Percentiles rank a stretch among this genome's conserved stretches.
Evolutionary conservation across 2,888 invertebrate species (phyloP).

Genomic region (Ormia ochracea): DNA sequence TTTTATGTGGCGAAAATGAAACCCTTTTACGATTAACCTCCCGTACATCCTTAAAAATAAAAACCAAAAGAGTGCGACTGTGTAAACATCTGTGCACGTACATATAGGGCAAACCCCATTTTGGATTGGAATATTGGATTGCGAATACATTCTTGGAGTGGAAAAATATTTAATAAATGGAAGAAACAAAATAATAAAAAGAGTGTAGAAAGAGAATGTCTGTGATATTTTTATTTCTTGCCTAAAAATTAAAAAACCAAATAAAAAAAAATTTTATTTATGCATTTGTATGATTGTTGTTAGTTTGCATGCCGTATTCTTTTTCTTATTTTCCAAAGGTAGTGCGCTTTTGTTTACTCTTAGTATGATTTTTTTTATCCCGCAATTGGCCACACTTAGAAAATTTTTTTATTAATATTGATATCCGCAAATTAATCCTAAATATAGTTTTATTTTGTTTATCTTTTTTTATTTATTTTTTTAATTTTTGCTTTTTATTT

Average conservation of each 20-base stretch:
- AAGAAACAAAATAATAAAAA: slow-evolving; percentile 5
- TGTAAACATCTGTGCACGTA: neutral
- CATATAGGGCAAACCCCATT: too few species aligned
- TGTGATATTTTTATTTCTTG: slow-evolving; percentile 43
- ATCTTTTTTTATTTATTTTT: too few species aligned
- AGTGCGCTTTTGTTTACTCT: slow-evolving; percentile 17
- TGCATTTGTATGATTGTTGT: neutral
- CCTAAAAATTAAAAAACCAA: slow-evolving; percentile 10
- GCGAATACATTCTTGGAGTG: slow-evolving; percentile 44
- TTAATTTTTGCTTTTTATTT: too few species aligned
- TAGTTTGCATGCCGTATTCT: neutral
- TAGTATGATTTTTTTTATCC: slow-evolving; percentile 25
- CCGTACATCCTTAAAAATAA: slow-evolving; percentile 16
- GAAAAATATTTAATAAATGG: slow-evolving; percentile 16
- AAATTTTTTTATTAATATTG: too few species aligned
- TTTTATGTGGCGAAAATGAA: slow-evolving; percentile 28
- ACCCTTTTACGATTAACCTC: slow-evolving; percentile 52
- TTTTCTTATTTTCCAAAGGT: slow-evolving; percentile 34
- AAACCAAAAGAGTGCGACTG: neutral
- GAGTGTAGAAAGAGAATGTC: slow-evolving; percentile 21
- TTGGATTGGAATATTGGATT: slow-evolving; percentile 39
- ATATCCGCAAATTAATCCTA: too few species aligned
- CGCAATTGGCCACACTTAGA: slow-evolving; percentile 41
- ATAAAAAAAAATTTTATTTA: neutral
- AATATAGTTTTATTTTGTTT: too few species aligned